Evolutionary conservation across 2,888 invertebrate genomes (phyloP), one percentile per base, ranked within the genome.

Genomic region (Elysia crispata): DNA sequence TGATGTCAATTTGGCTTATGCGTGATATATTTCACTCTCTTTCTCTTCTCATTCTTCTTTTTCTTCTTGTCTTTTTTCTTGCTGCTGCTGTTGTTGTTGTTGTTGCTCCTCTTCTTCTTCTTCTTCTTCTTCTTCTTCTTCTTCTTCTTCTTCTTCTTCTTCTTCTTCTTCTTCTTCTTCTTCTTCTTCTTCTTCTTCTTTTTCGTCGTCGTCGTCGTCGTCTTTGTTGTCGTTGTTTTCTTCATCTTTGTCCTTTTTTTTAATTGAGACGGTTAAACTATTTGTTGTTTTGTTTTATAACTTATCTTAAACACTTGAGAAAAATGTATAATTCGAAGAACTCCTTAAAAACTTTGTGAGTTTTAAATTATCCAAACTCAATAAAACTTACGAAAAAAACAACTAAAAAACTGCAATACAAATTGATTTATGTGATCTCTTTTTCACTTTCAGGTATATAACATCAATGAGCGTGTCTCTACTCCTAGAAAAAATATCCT

Each of bases 1-100:
- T 41, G 41, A 41, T 73, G 72, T 78, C 31, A 41, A 70, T 60
- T 57, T 70, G 77, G 18, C 57, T 70, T 28, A 54, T 28, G n/a
- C n/a, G n/a, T n/a, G n/a, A n/a, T n/a, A n/a, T n/a, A n/a, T n/a
- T n/a, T n/a, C n/a, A n/a, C n/a, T n/a, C n/a, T n/a, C n/a, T n/a
- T n/a, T 25, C 30, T 20, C n/a, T 66, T 66, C 25, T 66, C 28
- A 30, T 18, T 33, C 11, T 23, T 8, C 1, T 18, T 70, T 1
- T 23, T 33, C 31, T n/a, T 31, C 8, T 3, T 31, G n/a, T 6
- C 20, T 15, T 3, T 31, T n/a, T 1, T 49, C 20, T n/a, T 72
- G 15, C 49, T 72, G 25, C 41, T 1, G 20, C 49, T 72, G 13
- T 49, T 72, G 25, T 25, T 72, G 18, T 49, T 49, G 41, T 6